phyloP scores from a whole-genome alignment of 2,113 vertebrate genomes.

The Caretta caretta region DNA sequence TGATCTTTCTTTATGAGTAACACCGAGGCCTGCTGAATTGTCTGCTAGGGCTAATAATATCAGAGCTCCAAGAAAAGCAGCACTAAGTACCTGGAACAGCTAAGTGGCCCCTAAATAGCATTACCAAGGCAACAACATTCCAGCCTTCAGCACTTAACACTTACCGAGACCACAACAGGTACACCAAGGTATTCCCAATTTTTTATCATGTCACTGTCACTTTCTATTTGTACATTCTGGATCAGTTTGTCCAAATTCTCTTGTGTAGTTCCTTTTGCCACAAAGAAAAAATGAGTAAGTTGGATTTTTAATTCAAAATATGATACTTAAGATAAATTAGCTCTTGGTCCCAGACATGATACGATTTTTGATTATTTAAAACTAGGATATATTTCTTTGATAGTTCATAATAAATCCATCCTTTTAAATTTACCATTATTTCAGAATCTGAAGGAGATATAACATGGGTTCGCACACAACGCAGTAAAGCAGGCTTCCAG shows the following conservation, averaged over 20 bases:
- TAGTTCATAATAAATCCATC: background rate
- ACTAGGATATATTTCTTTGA: background rate
- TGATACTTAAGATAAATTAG: background rate
- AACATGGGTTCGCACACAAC: too few species aligned
- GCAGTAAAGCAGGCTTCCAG: too few species aligned
- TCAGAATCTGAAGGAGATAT: too few species aligned
- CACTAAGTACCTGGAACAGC: background rate
- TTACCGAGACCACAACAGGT: constrained; percentile 86
- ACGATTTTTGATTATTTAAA: background rate
- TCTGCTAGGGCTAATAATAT: background rate
- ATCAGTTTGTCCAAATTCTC: constrained; percentile 97
- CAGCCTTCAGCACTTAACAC: background rate
- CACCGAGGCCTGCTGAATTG: background rate
- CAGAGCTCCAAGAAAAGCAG: background rate
- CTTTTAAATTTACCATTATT: background rate
- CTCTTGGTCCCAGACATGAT: background rate
- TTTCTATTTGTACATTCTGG: constrained; percentile 94
- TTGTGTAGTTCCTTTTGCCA: constrained; percentile 90
- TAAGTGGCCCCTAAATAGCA: background rate
- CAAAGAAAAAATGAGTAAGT: constrained; percentile 16
- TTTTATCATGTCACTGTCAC: constrained; percentile 90
- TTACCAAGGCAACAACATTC: background rate
- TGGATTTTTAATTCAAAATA: background rate
- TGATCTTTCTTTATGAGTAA: background rate
- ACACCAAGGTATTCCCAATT: constrained; percentile 96